phyloP scores from a whole-genome alignment of 2,888 invertebrate species.

The Agriopis marginaria region DNA sequence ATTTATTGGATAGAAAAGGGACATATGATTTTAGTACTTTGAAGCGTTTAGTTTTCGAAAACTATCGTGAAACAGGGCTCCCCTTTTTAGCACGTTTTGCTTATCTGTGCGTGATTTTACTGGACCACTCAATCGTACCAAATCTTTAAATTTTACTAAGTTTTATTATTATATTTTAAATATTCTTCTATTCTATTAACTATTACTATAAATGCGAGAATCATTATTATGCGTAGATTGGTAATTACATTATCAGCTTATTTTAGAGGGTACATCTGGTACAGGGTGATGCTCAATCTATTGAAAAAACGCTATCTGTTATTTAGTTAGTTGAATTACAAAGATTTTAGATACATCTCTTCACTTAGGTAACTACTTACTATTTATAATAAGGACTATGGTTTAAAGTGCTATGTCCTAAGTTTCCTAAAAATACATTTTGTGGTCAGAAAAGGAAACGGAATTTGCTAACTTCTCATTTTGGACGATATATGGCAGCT shows the following conservation, averaged over 20 bases:
- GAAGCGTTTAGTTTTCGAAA: not conserved
- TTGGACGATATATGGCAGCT: constrained; percentile 15
- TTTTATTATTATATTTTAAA: constrained; percentile 1
- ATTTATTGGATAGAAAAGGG: too few relatives aligned
- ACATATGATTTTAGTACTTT: too few relatives aligned
- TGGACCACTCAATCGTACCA: constrained; percentile 57
- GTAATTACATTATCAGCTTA: constrained; percentile 18
- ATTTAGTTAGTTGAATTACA: not conserved
- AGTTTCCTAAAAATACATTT: not conserved
- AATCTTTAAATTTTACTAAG: constrained; percentile 35
- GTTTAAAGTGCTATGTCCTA: not conserved
- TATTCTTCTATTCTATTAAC: constrained; percentile 19
- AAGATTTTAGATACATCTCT: not conserved
- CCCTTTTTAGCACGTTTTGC: constrained; percentile 22
- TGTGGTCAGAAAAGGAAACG: not conserved
- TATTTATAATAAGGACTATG: not conserved
- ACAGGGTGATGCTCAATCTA: too few relatives aligned
- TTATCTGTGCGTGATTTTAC: constrained; percentile 67
- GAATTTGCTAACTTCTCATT: not conserved
- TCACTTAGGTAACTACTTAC: not conserved
- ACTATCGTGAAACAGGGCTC: not conserved
- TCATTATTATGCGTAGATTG: constrained; percentile 5
- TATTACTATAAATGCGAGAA: constrained; percentile 12
- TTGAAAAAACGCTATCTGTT: constrained; percentile 26
- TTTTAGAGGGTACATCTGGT: constrained; percentile 4